Evolutionary conservation across 2,888 invertebrate genomes (phyloP).

Genomic region (Augiades crinisus): DNA sequence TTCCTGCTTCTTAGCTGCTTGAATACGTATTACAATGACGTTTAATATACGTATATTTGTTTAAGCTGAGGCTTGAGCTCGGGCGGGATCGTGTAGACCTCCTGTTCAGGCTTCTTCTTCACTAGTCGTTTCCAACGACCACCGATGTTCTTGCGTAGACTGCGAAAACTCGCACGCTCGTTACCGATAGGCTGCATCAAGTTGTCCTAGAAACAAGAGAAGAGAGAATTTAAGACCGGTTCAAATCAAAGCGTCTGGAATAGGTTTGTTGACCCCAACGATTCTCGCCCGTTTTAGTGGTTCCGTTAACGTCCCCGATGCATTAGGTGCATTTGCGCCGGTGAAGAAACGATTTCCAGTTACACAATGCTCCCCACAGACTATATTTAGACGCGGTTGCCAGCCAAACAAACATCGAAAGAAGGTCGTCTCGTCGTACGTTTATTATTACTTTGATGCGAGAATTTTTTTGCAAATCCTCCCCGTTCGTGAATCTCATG

Average conservation of each 20-base stretch:
- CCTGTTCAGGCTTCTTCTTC: slow-evolving; percentile 90
- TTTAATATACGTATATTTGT: slow-evolving; percentile 93
- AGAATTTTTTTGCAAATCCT: slow-evolving; percentile 34
- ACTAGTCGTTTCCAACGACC: slow-evolving; percentile 93
- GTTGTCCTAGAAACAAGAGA: slow-evolving; percentile 85
- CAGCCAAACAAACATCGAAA: slow-evolving; percentile 44
- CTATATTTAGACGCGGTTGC: slow-evolving; percentile 58
- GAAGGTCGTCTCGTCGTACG: slow-evolving; percentile 44
- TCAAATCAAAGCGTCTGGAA: slow-evolving; percentile 29
- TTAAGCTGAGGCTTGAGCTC: slow-evolving; percentile 93
- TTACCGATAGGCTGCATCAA: slow-evolving; percentile 86
- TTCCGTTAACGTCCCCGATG: slow-evolving; percentile 60
- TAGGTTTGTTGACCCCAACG: slow-evolving; percentile 51
- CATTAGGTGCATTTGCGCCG: slow-evolving; percentile 53
- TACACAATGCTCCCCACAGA: slow-evolving; percentile 52
- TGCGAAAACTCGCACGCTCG: slow-evolving; percentile 89
- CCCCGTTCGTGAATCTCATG: slow-evolving; percentile 13
- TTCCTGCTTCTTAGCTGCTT: slow-evolving; percentile 66
- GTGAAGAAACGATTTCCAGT: slow-evolving; percentile 50
- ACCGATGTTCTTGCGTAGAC: slow-evolving; percentile 92
- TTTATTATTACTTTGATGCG: slow-evolving; percentile 36
- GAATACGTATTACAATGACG: slow-evolving; percentile 35
- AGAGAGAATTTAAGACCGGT: slow-evolving; percentile 42
- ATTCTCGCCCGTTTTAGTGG: slow-evolving; percentile 47
- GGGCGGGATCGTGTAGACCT: slow-evolving; percentile 91